Conservation (phyloP, 2,113 vertebrate species). For the Cyanoderma ruficeps region DNA sequence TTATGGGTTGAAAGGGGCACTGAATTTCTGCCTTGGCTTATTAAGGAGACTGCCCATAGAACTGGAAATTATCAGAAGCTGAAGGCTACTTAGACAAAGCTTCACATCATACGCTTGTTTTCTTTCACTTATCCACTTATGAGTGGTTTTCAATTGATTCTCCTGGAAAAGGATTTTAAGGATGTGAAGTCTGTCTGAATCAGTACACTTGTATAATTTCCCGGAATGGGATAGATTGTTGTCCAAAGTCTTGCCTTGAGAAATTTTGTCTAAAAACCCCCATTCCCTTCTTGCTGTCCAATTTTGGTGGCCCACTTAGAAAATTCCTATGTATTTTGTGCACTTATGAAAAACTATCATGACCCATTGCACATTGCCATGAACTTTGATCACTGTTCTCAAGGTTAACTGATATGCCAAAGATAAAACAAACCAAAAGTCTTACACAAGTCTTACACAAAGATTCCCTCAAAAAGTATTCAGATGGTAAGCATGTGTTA, state of each 20-base stretch:
- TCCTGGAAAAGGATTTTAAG: not conserved
- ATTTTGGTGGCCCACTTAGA: not conserved
- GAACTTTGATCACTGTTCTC: not conserved
- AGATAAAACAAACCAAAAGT: not conserved
- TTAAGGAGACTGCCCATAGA: not conserved
- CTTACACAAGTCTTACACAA: not conserved
- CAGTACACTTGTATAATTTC: not conserved
- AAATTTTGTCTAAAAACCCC: not conserved
- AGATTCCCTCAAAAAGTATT: not conserved
- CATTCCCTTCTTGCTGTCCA: not conserved
- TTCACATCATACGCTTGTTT: not conserved
- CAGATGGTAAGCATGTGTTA: not conserved
- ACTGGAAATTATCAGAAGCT: not conserved
- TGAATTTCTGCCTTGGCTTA: not conserved
- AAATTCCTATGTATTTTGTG: not conserved
- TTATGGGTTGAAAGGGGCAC: not conserved
- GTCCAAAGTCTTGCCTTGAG: not conserved
- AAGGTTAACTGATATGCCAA: not conserved
- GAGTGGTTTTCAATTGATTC: not conserved
- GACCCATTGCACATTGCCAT: too few relatives aligned
- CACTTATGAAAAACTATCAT: not conserved
- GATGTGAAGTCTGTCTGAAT: not conserved
- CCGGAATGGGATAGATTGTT: not conserved
- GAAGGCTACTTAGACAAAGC: not conserved
- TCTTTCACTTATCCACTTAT: not conserved